phyloP scores from a whole-genome alignment of 2,113 vertebrate species.

The Himantopus leucocephalus region DNA sequence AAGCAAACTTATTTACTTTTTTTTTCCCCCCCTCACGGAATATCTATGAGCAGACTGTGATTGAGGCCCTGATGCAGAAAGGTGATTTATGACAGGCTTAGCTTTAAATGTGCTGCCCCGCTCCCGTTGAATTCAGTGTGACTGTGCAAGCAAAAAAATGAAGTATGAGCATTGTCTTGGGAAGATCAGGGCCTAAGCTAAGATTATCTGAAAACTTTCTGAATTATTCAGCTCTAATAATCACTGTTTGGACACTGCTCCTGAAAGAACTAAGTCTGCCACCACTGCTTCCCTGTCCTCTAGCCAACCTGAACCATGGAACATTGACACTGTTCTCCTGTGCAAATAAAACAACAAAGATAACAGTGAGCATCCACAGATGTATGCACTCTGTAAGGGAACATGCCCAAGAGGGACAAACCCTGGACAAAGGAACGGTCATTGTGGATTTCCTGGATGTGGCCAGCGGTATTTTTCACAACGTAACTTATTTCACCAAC shows the following conservation, averaged over 20 bases:
- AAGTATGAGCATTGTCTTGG: neutral
- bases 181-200: neutral
- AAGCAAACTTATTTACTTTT: neutral
- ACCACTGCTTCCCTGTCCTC: neutral
- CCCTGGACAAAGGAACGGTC: neutral
- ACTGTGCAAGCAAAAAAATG: neutral
- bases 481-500: neutral
- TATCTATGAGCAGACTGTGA: neutral
- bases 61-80: neutral
- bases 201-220: conserved; percentile 11
- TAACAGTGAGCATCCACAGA: neutral
- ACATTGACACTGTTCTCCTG: neutral
- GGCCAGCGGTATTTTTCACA: neutral
- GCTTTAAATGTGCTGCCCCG: neutral
- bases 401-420: neutral
- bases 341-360: neutral
- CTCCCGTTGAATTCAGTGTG: neutral
- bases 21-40: fast-evolving
- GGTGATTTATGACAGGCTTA: neutral
- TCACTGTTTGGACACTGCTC: neutral
- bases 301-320: neutral
- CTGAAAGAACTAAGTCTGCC: neutral
- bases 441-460: neutral
- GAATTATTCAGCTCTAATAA: conserved; percentile 16
- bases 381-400: neutral